Conservation (phyloP, 2,888 invertebrate genomes). For the Meandrusa payeni region DNA sequence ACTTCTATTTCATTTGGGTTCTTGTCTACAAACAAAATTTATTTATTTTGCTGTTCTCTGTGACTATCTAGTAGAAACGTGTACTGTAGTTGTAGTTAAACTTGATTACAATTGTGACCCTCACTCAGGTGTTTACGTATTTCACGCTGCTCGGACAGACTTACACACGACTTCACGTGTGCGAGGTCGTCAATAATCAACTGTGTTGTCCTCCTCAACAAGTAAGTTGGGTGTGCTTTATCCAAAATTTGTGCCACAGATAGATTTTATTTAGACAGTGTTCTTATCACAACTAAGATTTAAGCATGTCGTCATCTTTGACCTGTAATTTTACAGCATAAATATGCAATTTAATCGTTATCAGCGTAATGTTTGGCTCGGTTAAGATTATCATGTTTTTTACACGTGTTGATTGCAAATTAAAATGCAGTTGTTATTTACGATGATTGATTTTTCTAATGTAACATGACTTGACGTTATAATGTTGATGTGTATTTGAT, state of each 20-base stretch:
- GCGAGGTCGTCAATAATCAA: conserved; percentile 90
- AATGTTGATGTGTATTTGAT: conserved; percentile 8
- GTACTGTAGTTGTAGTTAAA: conserved; percentile 28
- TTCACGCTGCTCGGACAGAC: conserved; percentile 85
- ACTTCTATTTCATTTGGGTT: conserved; percentile 12
- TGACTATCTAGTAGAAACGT: neutral
- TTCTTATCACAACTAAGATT: neutral
- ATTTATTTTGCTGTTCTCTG: no score
- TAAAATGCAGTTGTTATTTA: conserved; percentile 8
- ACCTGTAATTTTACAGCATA: neutral
- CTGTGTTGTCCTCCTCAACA: conserved; percentile 89
- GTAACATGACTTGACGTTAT: neutral
- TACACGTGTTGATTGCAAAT: conserved; percentile 3
- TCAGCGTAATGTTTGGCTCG: conserved; percentile 6
- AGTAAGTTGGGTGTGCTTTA: conserved; percentile 52
- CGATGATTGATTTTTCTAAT: conserved; percentile 10
- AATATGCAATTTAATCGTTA: neutral
- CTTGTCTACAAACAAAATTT: no score
- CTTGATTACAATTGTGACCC: conserved; percentile 30
- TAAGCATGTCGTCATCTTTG: conserved; percentile 4
- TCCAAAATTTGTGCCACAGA: neutral
- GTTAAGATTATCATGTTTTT: conserved; percentile 6
- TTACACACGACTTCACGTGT: conserved; percentile 94
- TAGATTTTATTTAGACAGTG: neutral
- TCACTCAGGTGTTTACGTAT: conserved; percentile 61